Base-by-base conservation (phyloP, 2,888 invertebrate species). In the Trissolcus brochymenae region DNA sequence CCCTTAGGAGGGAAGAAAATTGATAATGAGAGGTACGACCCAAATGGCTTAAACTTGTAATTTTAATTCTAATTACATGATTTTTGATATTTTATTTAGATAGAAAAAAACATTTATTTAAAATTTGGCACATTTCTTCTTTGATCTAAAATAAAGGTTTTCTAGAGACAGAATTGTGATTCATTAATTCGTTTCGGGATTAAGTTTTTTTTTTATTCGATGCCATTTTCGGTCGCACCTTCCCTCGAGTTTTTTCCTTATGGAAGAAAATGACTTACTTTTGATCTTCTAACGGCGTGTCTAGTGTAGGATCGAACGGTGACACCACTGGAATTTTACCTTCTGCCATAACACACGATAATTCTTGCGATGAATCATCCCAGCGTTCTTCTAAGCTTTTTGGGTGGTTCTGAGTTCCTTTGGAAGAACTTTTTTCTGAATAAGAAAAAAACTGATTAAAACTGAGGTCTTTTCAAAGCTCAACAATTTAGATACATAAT, bases 231-330 rank as follows among this genome's bases (percentile, higher is more conserved):
- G 19, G 14, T 11, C 1, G 2, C 16, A 51, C 40, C 35, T 35
- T 35, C 11, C 6, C 35, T 35, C 0, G 11, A 9, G 1, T 35
- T 35, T 1, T 9, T 35, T 35, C 35, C 35, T 35, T 9, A 1
- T 35, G 7, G 11, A 7, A 11, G 11, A 43, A 40, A 49, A 54
- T 29, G 59, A 89, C 90, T 88, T 90, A 96, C 96, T 95, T 96
- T 90, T 98, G 97, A 85, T 96, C 94, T 84, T 98, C 96, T 74
- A 96, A 94, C 50, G 94, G 92, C 46, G 92, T 92, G 81, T 96
- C 96, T 4, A 95, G 94, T 0, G 95, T 93, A 35, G 35, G 35
- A 90, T 97, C 97, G 87, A 96, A 96, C 0, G 97, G 97, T 73
- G 94, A 91, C 60, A 94, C 91, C 83, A 92, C 92, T 0, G 93